phyloP scores from a whole-genome alignment of 2,888 invertebrate species.

The Himalopsyche kuldschensis region DNA sequence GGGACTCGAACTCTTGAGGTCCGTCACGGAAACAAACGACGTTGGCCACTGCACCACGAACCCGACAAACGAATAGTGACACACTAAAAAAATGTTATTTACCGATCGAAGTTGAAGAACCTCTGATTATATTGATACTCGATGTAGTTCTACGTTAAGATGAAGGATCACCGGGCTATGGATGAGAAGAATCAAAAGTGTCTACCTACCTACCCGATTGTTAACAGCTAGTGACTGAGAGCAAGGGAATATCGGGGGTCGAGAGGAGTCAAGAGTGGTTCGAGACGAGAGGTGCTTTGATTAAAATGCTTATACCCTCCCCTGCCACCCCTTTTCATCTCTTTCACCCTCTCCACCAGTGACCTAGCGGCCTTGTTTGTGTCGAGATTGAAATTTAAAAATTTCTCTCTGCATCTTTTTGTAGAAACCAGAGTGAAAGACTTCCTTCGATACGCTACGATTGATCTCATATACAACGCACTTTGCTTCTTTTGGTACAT shows the following conservation, averaged over 20 bases:
- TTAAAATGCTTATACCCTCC: not conserved
- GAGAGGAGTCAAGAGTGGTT: not conserved
- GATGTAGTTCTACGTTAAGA: not conserved
- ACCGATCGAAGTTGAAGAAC: not conserved
- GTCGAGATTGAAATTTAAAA: not conserved
- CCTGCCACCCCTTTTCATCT: not conserved
- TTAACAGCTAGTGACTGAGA: not conserved
- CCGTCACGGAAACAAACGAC: no score
- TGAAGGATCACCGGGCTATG: not conserved
- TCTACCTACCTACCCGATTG: not conserved
- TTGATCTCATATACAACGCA: not conserved
- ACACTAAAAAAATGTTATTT: not conserved
- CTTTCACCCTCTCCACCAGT: not conserved
- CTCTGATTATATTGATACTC: not conserved
- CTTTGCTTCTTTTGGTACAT: not conserved
- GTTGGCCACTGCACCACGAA: no score
- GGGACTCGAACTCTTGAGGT: no score
- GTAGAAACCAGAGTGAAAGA: not conserved
- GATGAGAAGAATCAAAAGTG: not conserved
- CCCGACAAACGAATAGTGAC: no score
- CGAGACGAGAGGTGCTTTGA: not conserved
- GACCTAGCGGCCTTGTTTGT: not conserved
- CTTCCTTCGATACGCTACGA: not conserved
- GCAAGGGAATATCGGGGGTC: not conserved
- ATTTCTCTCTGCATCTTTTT: not conserved